A percentile compares a stretch with the other conserved stretches of the same genome.
phyloP scores from a whole-genome alignment of 2,888 invertebrate species.

The Chloromyia formosa region DNA sequence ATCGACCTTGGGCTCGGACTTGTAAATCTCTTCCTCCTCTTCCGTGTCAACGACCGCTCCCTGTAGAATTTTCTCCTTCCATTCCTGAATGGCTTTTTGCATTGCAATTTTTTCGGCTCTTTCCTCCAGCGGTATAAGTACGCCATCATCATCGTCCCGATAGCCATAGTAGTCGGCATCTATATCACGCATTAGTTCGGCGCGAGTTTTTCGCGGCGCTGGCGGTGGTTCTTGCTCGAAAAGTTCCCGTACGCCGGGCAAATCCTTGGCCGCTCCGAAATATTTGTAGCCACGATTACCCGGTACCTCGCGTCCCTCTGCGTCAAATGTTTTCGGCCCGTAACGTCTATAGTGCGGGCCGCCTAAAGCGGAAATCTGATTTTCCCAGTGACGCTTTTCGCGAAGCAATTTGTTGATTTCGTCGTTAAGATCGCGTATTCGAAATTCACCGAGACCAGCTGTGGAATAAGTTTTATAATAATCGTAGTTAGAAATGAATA shows the following conservation, averaged over 20 bases:
- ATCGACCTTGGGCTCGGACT: constrained; percentile 63
- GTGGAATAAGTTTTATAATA: constrained; percentile 35
- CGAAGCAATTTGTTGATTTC: constrained; percentile 97
- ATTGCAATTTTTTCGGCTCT: constrained; percentile 78
- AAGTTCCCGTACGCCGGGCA: constrained; percentile 96
- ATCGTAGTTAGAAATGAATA: too few species aligned
- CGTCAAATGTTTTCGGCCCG: constrained; percentile 92
- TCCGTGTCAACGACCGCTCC: constrained; percentile 69
- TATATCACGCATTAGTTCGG: constrained; percentile 96
- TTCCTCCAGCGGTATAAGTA: constrained; percentile 87
- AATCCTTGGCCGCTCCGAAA: constrained; percentile 97
- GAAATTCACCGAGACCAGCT: constrained; percentile 98
- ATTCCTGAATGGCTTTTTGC: constrained; percentile 71
- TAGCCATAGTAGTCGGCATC: constrained; percentile 99
- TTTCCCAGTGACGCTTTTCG: constrained; percentile 98
- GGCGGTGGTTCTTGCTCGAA: constrained; percentile 96
- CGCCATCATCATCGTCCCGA: constrained; percentile 97
- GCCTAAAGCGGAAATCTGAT: constrained; percentile 92
- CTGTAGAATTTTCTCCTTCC: constrained; percentile 72
- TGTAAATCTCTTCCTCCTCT: constrained; percentile 78
- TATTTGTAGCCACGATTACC: constrained; percentile 99
- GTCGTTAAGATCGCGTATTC: constrained; percentile 97
- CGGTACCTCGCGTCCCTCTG: constrained; percentile 95
- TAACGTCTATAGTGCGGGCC: constrained; percentile 93
- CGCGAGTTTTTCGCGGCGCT: constrained; percentile 89